Conservation (phyloP, 2,888 invertebrate species). For the Standfussiana lucernea region DNA sequence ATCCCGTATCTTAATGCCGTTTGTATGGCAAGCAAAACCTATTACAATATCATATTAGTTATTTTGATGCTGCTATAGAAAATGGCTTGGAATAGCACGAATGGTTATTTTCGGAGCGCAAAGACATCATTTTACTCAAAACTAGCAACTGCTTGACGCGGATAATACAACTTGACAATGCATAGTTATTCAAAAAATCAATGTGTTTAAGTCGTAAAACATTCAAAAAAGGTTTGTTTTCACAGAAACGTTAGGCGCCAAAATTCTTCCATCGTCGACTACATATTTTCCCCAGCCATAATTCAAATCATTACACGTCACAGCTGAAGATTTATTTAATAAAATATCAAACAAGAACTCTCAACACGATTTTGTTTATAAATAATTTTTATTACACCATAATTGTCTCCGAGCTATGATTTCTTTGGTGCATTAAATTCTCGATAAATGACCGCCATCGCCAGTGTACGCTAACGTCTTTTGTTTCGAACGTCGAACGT, state of each 20-base stretch:
- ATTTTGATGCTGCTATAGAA: constrained; percentile 7
- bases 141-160: neutral
- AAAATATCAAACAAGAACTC: constrained; percentile 12
- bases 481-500: neutral
- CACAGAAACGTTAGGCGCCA: neutral
- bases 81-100: neutral
- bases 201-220: neutral
- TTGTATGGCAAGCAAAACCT: constrained; percentile 23
- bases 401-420: constrained; percentile 26
- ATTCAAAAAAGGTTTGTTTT: neutral
- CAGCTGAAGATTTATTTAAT: constrained; percentile 35
- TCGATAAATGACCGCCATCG: constrained; percentile 15
- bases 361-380: constrained; percentile 30
- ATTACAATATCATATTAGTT: constrained; percentile 44
- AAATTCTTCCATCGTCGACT: constrained; percentile 2
- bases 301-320: constrained; percentile 24
- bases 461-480: constrained; percentile 7
- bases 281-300: constrained; percentile 8
- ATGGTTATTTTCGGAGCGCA: neutral
- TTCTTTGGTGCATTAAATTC: constrained; percentile 29
- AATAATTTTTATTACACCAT: constrained; percentile 31
- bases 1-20: constrained; percentile 43
- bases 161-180: neutral
- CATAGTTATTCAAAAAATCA: neutral
- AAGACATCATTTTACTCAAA: neutral